Evolutionary conservation across 2,797 vertebrate genomes (phyloP), one percentile per base, ranked within the genome.

Genomic region (Acrossocheilus fasciatus): DNA sequence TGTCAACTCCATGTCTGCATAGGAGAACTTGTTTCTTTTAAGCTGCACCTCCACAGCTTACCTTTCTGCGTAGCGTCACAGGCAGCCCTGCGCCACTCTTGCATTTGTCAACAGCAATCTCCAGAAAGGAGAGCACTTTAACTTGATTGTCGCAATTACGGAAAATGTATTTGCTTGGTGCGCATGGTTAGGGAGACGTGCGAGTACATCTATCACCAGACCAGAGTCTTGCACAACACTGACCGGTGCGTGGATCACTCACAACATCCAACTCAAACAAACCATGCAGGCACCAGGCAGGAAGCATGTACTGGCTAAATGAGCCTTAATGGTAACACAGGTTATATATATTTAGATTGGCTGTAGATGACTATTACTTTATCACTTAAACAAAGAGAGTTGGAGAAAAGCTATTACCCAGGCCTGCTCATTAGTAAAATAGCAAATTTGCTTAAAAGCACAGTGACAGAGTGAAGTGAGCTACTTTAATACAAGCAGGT

Each of bases 191-290:
- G 73, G 87, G 83, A 90, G 93, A 93, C 91, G 90, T 91, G 92
- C 88, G 91, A 92, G 91, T 87, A 86, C 91, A 95, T 94, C 93
- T 80, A 92, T 95, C 92, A 92, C 91, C 74, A 83, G 77, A 87
- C 90, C 91, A 89, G 88, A 90, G 89, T 82, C 81, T 90, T 66
- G 83, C 76, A 79, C 79, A 87, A 90, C 87, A 81, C 81, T 84
- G 89, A 86, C 83, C 88, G 89, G 87, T 86, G 90, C 77, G 90
- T 83, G 86, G 90, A 92, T 91, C 88, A 69, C 90, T 89, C 79
- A 90, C 89, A 92, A 92, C 92, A 93, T 92, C 91, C 92, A 93
- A 93, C 90, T 94, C 90, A 94, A 95, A 94, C 92, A 92, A 94
- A 93, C 84, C 90, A 74, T 90, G 87, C 90, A 89, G 76, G 73